phyloP scores from a whole-genome alignment of 1,140 invertebrate species.

The Caerostris darwini region DNA sequence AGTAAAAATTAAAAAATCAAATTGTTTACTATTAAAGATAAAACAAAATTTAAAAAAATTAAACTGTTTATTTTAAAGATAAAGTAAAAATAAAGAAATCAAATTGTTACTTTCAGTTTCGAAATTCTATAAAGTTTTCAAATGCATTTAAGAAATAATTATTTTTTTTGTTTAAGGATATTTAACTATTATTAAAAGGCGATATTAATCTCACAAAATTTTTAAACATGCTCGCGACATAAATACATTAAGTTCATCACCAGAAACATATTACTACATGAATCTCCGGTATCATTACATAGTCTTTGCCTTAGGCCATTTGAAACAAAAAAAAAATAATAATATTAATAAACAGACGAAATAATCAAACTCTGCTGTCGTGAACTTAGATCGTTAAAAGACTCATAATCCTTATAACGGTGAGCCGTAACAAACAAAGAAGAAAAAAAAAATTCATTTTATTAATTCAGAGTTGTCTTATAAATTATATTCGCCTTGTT shows the following conservation, averaged over 20 bases:
- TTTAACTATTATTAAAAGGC: no score
- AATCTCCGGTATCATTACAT: background rate
- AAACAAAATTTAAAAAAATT: no score
- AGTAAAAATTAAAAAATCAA: no score
- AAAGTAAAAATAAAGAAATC: no score
- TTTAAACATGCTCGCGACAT: background rate
- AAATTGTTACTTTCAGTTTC: no score
- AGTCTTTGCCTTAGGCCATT: background rate
- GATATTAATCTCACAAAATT: background rate
- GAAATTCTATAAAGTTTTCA: no score
- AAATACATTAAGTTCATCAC: background rate
- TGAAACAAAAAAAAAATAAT: no score
- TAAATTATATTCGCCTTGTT: conserved; percentile 24
- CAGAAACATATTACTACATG: background rate
- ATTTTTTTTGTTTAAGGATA: no score
- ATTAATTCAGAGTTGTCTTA: conserved; percentile 44
- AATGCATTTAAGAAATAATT: no score
- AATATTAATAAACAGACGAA: background rate
- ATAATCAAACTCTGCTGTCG: background rate
- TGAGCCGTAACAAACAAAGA: background rate
- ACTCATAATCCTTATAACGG: background rate
- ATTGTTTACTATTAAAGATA: no score
- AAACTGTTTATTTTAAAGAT: no score
- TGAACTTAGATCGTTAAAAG: conserved; percentile 3
- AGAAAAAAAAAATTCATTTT: background rate